phyloP scores from a whole-genome alignment of 2,797 vertebrate genomes.

The Adelosebastes latens region DNA sequence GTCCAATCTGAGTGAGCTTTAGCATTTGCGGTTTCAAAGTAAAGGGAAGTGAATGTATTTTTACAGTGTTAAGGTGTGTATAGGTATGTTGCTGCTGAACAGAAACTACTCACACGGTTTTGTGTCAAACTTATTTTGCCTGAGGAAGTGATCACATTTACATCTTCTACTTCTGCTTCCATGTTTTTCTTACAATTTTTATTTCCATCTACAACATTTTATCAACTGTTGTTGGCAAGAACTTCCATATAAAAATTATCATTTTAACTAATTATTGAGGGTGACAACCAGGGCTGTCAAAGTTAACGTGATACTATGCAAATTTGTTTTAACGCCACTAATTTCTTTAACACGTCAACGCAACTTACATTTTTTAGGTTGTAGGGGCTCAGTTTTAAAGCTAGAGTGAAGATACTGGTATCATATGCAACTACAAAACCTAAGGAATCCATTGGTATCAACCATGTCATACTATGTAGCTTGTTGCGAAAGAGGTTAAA shows the following conservation, averaged over 20 bases:
- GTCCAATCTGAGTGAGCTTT: neutral
- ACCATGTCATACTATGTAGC: too few relatives aligned
- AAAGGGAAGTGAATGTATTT: neutral
- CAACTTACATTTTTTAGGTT: too few relatives aligned
- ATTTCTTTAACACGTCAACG: too few relatives aligned
- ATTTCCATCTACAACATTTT: neutral
- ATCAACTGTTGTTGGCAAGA: neutral
- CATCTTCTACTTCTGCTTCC: conserved; percentile 4
- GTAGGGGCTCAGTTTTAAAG: too few relatives aligned
- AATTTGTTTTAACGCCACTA: too few relatives aligned
- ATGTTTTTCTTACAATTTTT: neutral
- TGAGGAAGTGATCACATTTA: neutral
- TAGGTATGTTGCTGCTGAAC: neutral
- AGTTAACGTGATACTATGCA: too few relatives aligned
- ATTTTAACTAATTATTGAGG: neutral
- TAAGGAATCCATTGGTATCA: too few relatives aligned
- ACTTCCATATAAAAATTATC: neutral
- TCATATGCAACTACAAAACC: too few relatives aligned
- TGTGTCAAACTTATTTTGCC: neutral
- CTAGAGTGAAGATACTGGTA: too few relatives aligned
- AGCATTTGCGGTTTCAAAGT: neutral
- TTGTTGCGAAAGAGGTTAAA: too few relatives aligned
- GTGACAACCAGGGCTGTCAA: neutral
- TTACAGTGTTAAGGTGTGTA: neutral
- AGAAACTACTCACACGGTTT: neutral